phyloP scores from a whole-genome alignment of 2,113 vertebrate genomes.

The Chelonoidis abingdonii region DNA sequence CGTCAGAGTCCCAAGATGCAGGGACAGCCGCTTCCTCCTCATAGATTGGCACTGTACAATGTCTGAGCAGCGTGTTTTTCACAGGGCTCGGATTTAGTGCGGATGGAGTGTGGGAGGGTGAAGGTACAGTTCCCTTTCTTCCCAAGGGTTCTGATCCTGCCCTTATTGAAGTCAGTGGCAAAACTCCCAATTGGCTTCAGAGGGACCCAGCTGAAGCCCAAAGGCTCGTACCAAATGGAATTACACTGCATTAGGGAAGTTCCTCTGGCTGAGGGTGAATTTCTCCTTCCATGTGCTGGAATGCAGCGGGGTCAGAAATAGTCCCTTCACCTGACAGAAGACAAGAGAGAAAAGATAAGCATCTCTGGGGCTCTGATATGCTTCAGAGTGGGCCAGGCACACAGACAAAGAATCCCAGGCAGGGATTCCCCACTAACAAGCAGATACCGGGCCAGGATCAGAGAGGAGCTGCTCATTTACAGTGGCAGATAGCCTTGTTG shows the following conservation, averaged over 20 bases:
- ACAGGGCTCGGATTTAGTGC: neutral
- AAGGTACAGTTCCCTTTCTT: neutral
- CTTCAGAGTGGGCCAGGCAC: neutral
- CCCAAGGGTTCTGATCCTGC: neutral
- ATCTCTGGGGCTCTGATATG: neutral
- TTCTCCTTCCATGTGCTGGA: neutral
- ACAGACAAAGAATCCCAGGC: neutral
- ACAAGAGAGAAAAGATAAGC: neutral
- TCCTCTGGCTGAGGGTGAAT: neutral
- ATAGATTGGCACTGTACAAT: neutral
- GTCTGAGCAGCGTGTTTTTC: rapidly evolving
- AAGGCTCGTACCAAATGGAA: neutral
- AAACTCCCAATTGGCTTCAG: neutral
- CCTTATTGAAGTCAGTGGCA: neutral
- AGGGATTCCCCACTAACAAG: rapidly evolving
- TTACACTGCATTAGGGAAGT: neutral
- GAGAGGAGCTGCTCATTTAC: neutral
- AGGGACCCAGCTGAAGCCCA: neutral
- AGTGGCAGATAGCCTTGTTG: neutral
- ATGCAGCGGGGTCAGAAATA: neutral
- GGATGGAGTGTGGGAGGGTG: neutral
- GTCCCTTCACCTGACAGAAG: neutral
- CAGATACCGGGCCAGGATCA: neutral
- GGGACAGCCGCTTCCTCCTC: neutral
- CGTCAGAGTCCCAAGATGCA: neutral